Conservation (phyloP, 2,797 vertebrate species). For the Megaceryle alcyon region DNA sequence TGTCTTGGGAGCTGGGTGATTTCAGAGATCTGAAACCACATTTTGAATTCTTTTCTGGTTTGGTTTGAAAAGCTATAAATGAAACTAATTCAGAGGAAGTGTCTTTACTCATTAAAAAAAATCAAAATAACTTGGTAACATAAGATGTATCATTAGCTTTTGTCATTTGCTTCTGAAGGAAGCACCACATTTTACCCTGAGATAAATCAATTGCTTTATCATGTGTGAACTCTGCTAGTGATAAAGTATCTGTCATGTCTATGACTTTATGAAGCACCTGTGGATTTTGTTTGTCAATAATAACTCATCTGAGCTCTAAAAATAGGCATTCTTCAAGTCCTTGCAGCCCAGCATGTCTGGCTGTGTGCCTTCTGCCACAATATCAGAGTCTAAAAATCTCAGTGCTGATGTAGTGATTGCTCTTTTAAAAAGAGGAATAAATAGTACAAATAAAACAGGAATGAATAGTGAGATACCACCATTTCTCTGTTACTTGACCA, state of each 20-base stretch:
- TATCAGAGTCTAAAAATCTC: background rate
- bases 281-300: background rate
- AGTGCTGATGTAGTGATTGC: background rate
- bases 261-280: background rate
- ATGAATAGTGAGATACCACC: background rate
- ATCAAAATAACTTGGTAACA: background rate
- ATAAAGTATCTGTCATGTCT: background rate
- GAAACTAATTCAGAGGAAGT: background rate
- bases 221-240: background rate
- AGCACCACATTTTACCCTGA: background rate
- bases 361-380: background rate
- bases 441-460: background rate
- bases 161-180: constrained; percentile 14
- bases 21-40: background rate
- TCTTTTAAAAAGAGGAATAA: background rate
- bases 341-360: background rate
- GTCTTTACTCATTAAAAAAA: background rate
- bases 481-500: background rate
- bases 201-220: constrained; percentile 14
- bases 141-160: constrained; percentile 12
- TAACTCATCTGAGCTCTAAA: background rate
- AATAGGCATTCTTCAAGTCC: background rate
- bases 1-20: background rate
- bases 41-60: background rate
- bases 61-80: background rate